phyloP scores from a whole-genome alignment of 2,888 invertebrate genomes.

The Polymixis flavicincta region DNA sequence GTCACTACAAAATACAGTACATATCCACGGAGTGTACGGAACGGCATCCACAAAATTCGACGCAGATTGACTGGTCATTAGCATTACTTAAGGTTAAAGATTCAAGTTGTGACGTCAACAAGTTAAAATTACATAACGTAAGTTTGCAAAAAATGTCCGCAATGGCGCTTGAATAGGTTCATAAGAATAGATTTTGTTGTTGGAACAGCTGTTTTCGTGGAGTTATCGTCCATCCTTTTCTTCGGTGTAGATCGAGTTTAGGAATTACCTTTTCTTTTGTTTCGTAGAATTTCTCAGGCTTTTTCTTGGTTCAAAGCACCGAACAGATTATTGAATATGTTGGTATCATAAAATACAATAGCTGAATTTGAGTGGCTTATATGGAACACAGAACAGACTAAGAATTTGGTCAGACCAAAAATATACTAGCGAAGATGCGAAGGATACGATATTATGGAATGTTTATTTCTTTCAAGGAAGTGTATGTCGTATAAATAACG shows the following conservation, averaged over 20 bases:
- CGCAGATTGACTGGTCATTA: constrained; percentile 48
- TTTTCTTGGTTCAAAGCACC: neutral
- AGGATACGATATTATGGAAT: neutral
- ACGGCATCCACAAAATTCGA: constrained; percentile 45
- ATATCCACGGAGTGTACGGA: constrained; percentile 39
- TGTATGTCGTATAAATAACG: neutral
- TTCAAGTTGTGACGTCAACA: constrained; percentile 31
- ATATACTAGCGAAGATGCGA: neutral
- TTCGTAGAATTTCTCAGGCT: neutral
- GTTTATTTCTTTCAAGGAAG: neutral
- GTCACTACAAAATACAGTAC: constrained; percentile 52
- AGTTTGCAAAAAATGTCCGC: constrained; percentile 33
- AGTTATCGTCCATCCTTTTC: constrained; percentile 16
- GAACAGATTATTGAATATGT: neutral
- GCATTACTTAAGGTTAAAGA: constrained; percentile 43
- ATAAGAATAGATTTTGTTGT: constrained; percentile 50
- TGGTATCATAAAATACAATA: neutral
- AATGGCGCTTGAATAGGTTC: constrained; percentile 30
- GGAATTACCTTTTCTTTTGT: constrained; percentile 6
- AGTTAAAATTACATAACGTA: constrained; percentile 39
- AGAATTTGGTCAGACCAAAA: neutral
- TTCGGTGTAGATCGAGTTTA: constrained; percentile 8
- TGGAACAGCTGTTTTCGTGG: constrained; percentile 46
- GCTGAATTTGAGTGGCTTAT: neutral
- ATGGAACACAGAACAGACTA: neutral